These are phyloP conservation scores for Sylvilagus bachmani DNA, from an alignment of 2,113 vertebrate genomes.

Conservation along the genomic window DNA sequence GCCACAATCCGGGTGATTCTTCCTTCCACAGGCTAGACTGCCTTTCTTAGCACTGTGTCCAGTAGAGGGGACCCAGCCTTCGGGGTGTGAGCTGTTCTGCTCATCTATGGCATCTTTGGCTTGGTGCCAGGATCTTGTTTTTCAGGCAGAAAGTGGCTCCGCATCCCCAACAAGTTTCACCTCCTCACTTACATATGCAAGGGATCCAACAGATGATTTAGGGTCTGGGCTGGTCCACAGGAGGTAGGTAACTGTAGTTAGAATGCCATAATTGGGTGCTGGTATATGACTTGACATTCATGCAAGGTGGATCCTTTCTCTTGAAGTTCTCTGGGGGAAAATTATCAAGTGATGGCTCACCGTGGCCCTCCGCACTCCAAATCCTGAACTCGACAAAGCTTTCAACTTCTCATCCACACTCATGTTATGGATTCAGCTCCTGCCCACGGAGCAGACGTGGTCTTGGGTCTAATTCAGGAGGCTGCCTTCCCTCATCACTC, in stretches of 20 bases:
- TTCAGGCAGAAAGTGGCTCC: neutral
- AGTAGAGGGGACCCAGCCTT: too few species aligned
- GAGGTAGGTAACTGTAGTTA: neutral
- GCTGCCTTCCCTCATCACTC: neutral
- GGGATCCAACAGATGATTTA: accelerated
- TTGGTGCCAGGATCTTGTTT: neutral
- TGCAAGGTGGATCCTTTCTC: neutral
- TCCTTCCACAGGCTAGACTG: too few species aligned
- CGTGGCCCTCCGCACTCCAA: neutral
- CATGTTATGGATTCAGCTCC: neutral
- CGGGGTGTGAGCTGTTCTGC: accelerated
- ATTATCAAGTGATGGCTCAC: neutral
- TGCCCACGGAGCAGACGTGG: neutral
- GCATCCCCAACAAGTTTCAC: neutral
- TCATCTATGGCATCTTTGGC: too few species aligned
- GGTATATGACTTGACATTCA: neutral
- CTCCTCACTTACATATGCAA: neutral
- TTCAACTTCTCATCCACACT: neutral
- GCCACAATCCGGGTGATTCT: too few species aligned
- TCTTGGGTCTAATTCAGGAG: neutral
- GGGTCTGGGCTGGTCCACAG: neutral
- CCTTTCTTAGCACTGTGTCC: too few species aligned
- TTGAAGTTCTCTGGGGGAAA: neutral
- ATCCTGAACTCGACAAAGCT: neutral
- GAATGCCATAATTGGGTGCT: neutral